Evolutionary conservation across 2,797 vertebrate species (phyloP), one percentile per base, ranked within the genome.

Genomic region (Acropternis orthonyx): DNA sequence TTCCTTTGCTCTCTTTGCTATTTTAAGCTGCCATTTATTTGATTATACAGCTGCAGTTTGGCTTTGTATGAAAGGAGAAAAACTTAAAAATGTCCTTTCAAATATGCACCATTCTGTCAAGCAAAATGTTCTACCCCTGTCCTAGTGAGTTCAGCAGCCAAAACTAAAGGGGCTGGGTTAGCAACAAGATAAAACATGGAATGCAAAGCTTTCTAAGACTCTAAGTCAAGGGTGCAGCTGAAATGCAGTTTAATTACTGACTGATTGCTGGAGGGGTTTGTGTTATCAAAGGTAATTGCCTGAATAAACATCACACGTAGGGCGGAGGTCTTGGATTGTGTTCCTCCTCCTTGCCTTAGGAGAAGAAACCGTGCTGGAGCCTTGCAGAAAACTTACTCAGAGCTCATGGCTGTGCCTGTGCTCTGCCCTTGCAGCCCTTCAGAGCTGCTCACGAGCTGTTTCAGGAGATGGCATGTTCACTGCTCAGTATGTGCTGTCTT

Each of bases 191-290:
- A 84, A 93, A 94, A 87, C 52, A 7, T 2, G 20, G 79, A 67
- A 46, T 39, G 44, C 59, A 82, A 14, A 95, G 82, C 79, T 94
- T 76, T 84, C 69, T 76, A 67, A 67, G 59, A 41, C 74, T 52
- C 23, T 49, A n/a, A 89, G 82, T 66, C 51, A 63, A 56, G 30
- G 89, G 62, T 93, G 89, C 85, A 93, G 62, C 73, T 95, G 69
- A 93, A 92, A 92, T 63, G 37, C 59, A 49, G 2, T 88, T 94
- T 90, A 95, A 94, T 95, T 93, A 85, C 73, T 34, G 55, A 75
- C 32, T 88, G 32, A 46, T 91, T 67, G 94, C 96, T 82, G 4
- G 49, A 94, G 89, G 88, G 36, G 5, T 66, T 92, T 80, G 3
- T 75, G 65, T 95, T 92, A 95, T 91, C 92, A 82, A 51, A 92